Base-by-base conservation (phyloP, 2,113 vertebrate species). In the Prietella phreatophila region DNA sequence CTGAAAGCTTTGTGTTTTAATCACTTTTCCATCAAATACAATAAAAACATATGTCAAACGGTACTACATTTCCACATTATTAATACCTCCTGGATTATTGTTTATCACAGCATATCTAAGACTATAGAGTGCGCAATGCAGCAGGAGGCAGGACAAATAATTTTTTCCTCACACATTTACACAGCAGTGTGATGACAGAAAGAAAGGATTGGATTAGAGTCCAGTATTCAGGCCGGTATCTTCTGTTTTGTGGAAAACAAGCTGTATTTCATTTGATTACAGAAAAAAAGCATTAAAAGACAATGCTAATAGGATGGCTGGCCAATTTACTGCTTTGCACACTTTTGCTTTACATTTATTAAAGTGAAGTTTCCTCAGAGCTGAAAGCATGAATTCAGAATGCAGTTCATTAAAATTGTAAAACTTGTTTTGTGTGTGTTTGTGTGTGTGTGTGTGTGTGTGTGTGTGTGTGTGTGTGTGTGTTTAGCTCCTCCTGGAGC, bases 401-500 rank as follows among this genome's bases (percentile, higher is more conserved):
- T 17, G 25, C 47, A 14, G 50, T 78, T 78, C 1, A 42, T 61
- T 42, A 42, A 27, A 19, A 47, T 19, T 13, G n/a, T 53, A 30
- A 53, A 82, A 61, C 33, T 75, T 42, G 39, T 39, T 3, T 42
- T 50, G 47, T 50, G 47, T 50, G 7, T 50, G 47, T 53, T 2
- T 53, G 53, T 53, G 53, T 53, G 47, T 53, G 11, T 53, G 53
- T 53, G 53, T 53, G 50, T 53, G 22, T 87, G 56, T 79, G 58
- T 82, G 96, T 96, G 78, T 90, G 83, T 88, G 61, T 89, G 79
- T 90, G 27, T 85, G 47, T 89, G 47, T 86, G 83, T 80, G 83
- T 86, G 47, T 86, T 67, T 94, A 99, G 97, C 95, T 99, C 91
- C 93, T 99, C 91, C 92, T 99, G 92, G 97, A 99, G 92, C 98